A percentile compares a stretch with the other conserved stretches of the same genome.
phyloP scores from a whole-genome alignment of 2,113 vertebrate genomes.

The Piaya cayana region DNA sequence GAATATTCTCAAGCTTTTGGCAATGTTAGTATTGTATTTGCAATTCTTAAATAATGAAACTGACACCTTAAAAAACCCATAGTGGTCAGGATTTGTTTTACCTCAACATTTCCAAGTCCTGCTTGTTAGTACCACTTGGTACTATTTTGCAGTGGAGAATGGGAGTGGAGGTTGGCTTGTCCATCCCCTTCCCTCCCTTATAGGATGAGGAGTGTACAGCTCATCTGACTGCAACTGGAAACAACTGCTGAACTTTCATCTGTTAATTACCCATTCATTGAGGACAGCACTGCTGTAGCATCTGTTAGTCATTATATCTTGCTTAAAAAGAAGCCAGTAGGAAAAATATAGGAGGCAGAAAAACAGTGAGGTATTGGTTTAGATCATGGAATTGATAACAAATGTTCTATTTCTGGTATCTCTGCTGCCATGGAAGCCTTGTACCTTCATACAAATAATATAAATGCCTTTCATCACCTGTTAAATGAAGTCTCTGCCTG shows the following conservation, averaged over 20 bases:
- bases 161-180: background rate
- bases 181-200: background rate
- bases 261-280: constrained; percentile 29
- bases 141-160: background rate
- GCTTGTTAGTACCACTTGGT: accelerated
- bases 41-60: background rate
- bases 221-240: constrained; percentile 23
- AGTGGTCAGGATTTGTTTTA: background rate
- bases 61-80: background rate
- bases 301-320: constrained; percentile 48
- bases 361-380: background rate
- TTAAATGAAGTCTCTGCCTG: constrained; percentile 23
- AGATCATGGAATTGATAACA: constrained; percentile 33
- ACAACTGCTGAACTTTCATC: constrained; percentile 42
- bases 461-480: constrained; percentile 40
- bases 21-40: background rate
- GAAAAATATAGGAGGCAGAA: background rate
- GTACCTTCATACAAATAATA: background rate
- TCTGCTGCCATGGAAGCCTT: constrained; percentile 5
- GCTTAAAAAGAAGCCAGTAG: constrained; percentile 29
- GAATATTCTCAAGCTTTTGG: background rate
- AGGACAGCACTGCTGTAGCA: constrained; percentile 7
- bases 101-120: background rate
- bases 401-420: constrained; percentile 43
- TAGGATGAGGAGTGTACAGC: background rate